Evolutionary conservation across 2,888 invertebrate genomes (phyloP).

Genomic region (Drosophila nr. medialis): DNA sequence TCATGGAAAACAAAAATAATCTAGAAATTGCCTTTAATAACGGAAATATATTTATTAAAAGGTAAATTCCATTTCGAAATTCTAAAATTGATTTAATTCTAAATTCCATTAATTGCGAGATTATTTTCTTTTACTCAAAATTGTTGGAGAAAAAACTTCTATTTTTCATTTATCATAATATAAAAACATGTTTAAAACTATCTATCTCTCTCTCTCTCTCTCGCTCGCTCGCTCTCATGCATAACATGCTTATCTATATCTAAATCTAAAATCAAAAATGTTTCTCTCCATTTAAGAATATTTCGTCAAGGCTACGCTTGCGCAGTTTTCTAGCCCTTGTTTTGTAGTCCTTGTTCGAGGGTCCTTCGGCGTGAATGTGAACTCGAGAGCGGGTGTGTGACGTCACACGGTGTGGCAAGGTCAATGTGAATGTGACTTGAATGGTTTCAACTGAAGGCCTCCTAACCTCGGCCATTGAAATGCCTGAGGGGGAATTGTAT

Average conservation of each 20-base stretch:
- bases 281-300: conserved; percentile 15
- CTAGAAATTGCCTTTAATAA: conserved; percentile 85
- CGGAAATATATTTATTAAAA: conserved; percentile 84
- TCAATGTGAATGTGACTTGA: conserved; percentile 19
- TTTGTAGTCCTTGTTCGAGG: conserved; percentile 23
- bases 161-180: conserved; percentile 18
- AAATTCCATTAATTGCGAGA: background rate
- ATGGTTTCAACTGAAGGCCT: conserved; percentile 20
- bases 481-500: background rate
- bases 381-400: conserved; percentile 17
- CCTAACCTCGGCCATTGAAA: conserved; percentile 9
- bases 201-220: background rate
- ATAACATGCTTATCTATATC: conserved; percentile 13
- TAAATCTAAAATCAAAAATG: conserved; percentile 1
- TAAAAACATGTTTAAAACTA: conserved; percentile 1
- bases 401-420: conserved; percentile 35
- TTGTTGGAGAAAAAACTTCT: background rate
- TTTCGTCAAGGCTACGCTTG: conserved; percentile 58
- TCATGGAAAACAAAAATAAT: conserved; percentile 85
- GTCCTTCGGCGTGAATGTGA: conserved; percentile 46
- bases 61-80: conserved; percentile 69
- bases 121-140: background rate
- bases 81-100: conserved; percentile 13
- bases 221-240: background rate
- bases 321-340: conserved; percentile 20